Conservation (phyloP, 2,888 invertebrate genomes). For the Herminia tarsipennalis region DNA sequence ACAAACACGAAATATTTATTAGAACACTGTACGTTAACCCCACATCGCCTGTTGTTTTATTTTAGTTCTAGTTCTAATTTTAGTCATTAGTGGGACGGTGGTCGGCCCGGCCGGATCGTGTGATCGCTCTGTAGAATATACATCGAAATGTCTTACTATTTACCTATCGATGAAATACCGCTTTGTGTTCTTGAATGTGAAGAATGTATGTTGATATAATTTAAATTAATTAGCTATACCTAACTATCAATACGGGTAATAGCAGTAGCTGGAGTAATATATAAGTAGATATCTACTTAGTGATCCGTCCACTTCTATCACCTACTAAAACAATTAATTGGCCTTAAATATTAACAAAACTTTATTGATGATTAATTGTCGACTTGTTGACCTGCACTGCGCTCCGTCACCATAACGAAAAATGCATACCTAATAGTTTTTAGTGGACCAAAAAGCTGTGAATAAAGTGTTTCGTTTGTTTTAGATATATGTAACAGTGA, state of each 20-base stretch:
- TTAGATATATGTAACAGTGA: slow-evolving; percentile 70
- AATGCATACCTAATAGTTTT: no score
- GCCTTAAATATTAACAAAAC: no score
- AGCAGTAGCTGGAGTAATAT: no score
- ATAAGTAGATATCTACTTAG: no score
- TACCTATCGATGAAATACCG: slow-evolving; percentile 80
- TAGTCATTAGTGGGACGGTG: slow-evolving; percentile 60
- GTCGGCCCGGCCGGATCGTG: slow-evolving; percentile 51
- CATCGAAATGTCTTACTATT: slow-evolving; percentile 70
- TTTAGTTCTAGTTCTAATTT: slow-evolving; percentile 79
- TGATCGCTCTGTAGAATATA: slow-evolving; percentile 32
- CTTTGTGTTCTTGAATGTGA: slow-evolving; percentile 81
- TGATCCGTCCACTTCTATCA: no score
- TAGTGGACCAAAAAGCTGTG: no score
- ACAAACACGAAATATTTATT: slow-evolving; percentile 27
- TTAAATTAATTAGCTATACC: no score
- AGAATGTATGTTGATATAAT: slow-evolving; percentile 35
- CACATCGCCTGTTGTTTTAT: slow-evolving; percentile 57
- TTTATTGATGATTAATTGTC: no score
- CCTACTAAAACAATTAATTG: no score
- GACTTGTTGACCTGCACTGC: no score
- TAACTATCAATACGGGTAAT: no score
- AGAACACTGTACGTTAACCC: slow-evolving; percentile 28
- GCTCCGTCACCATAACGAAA: no score
- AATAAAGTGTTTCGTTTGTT: slow-evolving; percentile 20